Evolutionary conservation across 1,140 invertebrate species (phyloP).

Genomic region (Drosophila mauritiana): DNA sequence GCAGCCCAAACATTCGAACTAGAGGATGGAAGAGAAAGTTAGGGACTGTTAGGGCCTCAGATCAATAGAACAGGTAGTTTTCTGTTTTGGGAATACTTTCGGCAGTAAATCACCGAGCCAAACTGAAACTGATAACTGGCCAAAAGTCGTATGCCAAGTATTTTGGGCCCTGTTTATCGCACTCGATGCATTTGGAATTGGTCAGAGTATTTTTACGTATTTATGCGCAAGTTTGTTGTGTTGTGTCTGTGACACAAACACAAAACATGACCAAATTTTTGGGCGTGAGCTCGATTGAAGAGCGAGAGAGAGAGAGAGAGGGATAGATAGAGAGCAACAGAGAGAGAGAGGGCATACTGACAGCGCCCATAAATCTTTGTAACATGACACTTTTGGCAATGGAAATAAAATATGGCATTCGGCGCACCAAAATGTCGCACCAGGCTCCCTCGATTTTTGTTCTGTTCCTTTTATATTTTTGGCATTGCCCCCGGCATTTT

Average conservation of each 20-base stretch:
- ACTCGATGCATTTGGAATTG: constrained; percentile 73
- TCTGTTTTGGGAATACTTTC: constrained; percentile 48
- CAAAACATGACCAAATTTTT: constrained; percentile 80
- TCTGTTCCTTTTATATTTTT: constrained; percentile 35
- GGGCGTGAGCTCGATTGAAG: constrained; percentile 64
- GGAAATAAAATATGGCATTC: constrained; percentile 84
- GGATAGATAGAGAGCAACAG: constrained; percentile 12
- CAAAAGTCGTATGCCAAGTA: constrained; percentile 52
- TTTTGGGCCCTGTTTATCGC: constrained; percentile 53
- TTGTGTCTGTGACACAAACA: constrained; percentile 64
- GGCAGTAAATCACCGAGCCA: constrained; percentile 67
- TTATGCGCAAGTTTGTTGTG: constrained; percentile 53
- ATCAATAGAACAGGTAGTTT: constrained; percentile 46
- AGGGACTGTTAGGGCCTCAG: constrained; percentile 11
- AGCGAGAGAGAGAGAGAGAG: constrained; percentile 12
- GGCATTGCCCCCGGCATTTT: constrained; percentile 35
- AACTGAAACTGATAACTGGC: constrained; percentile 67
- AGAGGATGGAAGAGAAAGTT: constrained; percentile 34
- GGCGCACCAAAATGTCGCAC: constrained; percentile 79
- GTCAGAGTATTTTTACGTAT: constrained; percentile 68
- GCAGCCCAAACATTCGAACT: constrained; percentile 43
- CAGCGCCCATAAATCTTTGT: constrained; percentile 84
- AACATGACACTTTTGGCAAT: constrained; percentile 85
- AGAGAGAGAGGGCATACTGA: constrained; percentile 46
- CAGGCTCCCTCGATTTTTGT: constrained; percentile 36